Evolutionary conservation across 1,140 invertebrate species (phyloP).

Genomic region (Drosophila nebulosa): DNA sequence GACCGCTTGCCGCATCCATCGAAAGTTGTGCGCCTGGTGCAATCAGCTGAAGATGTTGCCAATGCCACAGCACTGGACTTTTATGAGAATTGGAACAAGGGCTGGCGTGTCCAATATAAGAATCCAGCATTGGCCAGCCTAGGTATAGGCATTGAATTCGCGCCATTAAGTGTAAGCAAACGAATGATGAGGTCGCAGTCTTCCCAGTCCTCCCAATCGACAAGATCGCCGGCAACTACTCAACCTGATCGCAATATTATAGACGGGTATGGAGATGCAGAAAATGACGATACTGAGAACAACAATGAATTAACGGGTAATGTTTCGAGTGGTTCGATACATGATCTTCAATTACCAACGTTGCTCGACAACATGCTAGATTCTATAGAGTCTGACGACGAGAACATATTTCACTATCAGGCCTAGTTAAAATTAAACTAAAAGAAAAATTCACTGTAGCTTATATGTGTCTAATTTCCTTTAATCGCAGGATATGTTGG

Average conservation of each 20-base stretch:
- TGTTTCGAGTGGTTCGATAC: not conserved
- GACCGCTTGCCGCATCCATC: not conserved
- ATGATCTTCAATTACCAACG: not conserved
- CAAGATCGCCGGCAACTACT: not conserved
- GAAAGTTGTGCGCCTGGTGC: not conserved
- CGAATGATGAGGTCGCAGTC: not conserved
- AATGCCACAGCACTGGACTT: slow-evolving; percentile 29
- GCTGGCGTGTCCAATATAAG: slow-evolving; percentile 30
- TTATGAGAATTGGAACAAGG: slow-evolving; percentile 28
- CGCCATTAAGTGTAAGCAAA: not conserved
- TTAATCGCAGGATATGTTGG: slow-evolving; percentile 13
- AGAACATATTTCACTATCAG: slow-evolving; percentile 11
- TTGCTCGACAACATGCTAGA: not conserved
- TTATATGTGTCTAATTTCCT: not conserved
- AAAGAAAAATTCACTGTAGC: not conserved
- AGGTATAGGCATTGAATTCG: slow-evolving; percentile 33
- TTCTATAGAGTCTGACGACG: slow-evolving; percentile 22
- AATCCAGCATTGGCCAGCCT: slow-evolving; percentile 12
- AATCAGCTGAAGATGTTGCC: not conserved
- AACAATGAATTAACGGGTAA: not conserved
- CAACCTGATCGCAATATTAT: not conserved
- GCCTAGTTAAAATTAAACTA: not conserved
- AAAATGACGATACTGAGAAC: slow-evolving; percentile 27
- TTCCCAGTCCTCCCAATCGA: not conserved
- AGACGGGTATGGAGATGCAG: not conserved